Evolutionary conservation across 2,888 invertebrate species (phyloP).

Genomic region (Dasypolia templi): DNA sequence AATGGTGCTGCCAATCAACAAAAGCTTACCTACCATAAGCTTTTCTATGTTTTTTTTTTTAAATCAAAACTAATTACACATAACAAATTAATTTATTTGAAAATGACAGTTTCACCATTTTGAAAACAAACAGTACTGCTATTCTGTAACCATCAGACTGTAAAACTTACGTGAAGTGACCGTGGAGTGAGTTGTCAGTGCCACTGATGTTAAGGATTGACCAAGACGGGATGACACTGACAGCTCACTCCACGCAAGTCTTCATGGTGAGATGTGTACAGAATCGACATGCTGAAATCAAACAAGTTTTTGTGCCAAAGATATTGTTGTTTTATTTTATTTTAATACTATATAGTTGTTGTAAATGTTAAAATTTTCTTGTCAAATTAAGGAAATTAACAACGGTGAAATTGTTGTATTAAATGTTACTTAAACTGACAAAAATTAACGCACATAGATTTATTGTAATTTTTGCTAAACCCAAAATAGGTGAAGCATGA

Average conservation of each 20-base stretch:
- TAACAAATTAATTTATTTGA: not conserved
- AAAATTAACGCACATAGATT: slow-evolving; percentile 46
- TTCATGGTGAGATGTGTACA: no score
- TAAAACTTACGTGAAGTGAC: no score
- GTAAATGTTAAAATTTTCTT: not conserved
- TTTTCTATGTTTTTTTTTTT: not conserved
- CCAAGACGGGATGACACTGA: no score
- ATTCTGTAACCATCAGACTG: no score
- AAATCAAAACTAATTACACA: not conserved
- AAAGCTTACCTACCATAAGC: not conserved
- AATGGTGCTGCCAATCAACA: not conserved
- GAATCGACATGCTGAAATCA: no score
- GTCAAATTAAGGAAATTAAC: not conserved
- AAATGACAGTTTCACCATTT: not conserved
- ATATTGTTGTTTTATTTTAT: not conserved
- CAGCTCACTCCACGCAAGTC: no score
- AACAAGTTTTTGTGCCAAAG: not conserved
- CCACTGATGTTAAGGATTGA: no score
- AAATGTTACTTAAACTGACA: slow-evolving; percentile 15
- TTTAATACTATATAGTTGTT: not conserved
- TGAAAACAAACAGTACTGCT: no score
- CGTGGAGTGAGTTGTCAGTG: no score
- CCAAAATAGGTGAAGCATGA: not conserved
- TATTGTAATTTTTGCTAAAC: not conserved
- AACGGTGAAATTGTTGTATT: not conserved